These are phyloP conservation scores for Sarcophaga subvicina DNA, from an alignment of 2,888 invertebrate species.

Conservation along the genomic window DNA sequence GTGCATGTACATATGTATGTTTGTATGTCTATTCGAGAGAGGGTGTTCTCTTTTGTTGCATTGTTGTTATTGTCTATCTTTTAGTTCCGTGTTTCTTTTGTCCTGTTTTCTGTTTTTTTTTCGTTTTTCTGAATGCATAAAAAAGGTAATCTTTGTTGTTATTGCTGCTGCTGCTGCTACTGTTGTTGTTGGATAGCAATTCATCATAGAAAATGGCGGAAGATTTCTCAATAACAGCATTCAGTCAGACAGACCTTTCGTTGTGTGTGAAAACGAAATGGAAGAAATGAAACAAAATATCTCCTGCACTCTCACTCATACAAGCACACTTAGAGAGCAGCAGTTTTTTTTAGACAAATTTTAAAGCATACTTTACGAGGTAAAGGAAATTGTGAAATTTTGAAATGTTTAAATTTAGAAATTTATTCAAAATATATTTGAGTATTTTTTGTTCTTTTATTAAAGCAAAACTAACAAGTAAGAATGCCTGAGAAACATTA, in stretches of 20 bases:
- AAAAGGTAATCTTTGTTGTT: conserved; percentile 55
- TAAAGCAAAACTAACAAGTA: no score
- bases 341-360: neutral
- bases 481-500: no score
- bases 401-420: no score
- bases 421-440: no score
- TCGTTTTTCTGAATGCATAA: conserved; percentile 33
- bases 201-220: conserved; percentile 81
- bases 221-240: conserved; percentile 58
- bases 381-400: no score
- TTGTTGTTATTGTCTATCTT: conserved; percentile 48
- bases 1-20: conserved; percentile 27
- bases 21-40: conserved; percentile 48
- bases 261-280: conserved; percentile 5
- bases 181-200: conserved; percentile 73
- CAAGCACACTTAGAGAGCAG: neutral
- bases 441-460: no score
- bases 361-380: neutral
- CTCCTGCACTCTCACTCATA: neutral
- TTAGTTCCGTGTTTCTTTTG: neutral
- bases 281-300: conserved; percentile 15
- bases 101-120: neutral
- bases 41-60: conserved; percentile 59
- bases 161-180: conserved; percentile 6
- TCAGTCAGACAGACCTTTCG: conserved; percentile 22